Evolutionary conservation across 2,888 invertebrate species (phyloP).

Genomic region (Abrostola triplasia): DNA sequence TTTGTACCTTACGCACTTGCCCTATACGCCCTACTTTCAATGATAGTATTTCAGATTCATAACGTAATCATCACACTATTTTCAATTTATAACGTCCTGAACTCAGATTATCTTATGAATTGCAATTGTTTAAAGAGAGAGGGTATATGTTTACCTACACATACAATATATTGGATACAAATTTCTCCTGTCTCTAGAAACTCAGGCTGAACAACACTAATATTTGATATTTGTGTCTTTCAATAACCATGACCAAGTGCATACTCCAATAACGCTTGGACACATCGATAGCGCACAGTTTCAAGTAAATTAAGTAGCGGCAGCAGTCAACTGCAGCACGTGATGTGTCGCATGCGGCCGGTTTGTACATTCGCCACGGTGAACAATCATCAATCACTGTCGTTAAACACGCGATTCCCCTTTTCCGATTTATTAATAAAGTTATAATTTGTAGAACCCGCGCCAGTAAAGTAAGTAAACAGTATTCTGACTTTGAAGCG

Average conservation of each 20-base stretch:
- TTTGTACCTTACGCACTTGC: slow-evolving; percentile 1
- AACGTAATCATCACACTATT: neutral
- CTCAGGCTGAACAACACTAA: too few relatives aligned
- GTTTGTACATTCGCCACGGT: neutral
- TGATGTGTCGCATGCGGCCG: neutral
- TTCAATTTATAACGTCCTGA: too few relatives aligned
- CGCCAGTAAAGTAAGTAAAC: slow-evolving; percentile 1
- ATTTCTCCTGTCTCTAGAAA: too few relatives aligned
- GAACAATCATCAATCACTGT: slow-evolving; percentile 19
- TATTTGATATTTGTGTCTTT: too few relatives aligned
- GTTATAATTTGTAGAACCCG: slow-evolving; percentile 14
- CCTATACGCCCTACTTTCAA: slow-evolving; percentile 7
- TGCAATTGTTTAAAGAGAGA: too few relatives aligned
- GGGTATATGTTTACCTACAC: too few relatives aligned
- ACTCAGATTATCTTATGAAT: too few relatives aligned
- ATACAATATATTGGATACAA: too few relatives aligned
- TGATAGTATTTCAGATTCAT: slow-evolving; percentile 22
- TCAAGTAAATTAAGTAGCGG: neutral
- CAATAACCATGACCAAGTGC: neutral
- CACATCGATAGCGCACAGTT: neutral
- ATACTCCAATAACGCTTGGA: neutral
- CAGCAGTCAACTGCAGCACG: slow-evolving; percentile 1
- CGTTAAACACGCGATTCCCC: slow-evolving; percentile 6
- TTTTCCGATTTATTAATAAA: slow-evolving; percentile 7
- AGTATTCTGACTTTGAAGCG: slow-evolving; percentile 10